Conservation (phyloP, 2,888 invertebrate genomes). For the Halictus ligatus region DNA sequence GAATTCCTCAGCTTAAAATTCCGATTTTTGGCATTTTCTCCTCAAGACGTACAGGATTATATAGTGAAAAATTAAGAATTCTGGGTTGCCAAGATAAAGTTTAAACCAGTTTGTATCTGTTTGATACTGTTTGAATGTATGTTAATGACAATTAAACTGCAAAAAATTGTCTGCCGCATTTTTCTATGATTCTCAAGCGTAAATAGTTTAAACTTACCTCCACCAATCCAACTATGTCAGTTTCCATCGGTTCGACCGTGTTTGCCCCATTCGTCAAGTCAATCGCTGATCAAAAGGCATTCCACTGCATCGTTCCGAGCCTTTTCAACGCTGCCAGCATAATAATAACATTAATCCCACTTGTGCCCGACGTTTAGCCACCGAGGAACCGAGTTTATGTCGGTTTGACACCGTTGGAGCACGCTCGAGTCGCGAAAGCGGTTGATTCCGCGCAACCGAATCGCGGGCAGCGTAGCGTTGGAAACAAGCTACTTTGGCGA, state of each 20-base stretch:
- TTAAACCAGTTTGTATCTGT: not conserved
- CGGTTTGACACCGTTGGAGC: slow-evolving; percentile 1
- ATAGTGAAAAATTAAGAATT: too few relatives aligned
- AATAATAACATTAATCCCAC: not conserved
- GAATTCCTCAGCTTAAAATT: too few relatives aligned
- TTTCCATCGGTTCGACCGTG: not conserved
- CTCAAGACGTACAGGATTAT: too few relatives aligned
- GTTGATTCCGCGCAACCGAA: not conserved
- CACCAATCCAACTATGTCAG: not conserved
- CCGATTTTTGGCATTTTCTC: too few relatives aligned
- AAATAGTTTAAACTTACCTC: not conserved
- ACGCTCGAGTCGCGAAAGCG: not conserved
- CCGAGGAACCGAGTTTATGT: not conserved
- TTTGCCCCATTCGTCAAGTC: not conserved
- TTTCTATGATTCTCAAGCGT: not conserved
- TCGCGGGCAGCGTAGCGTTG: not conserved
- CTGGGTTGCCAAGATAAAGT: too few relatives aligned
- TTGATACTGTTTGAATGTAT: not conserved
- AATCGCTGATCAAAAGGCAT: not conserved
- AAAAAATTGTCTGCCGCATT: not conserved
- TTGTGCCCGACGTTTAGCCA: not conserved
- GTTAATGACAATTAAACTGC: not conserved
- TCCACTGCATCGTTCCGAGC: not conserved
- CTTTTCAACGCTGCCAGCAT: not conserved
- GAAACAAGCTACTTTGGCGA: not conserved